Conservation (phyloP, 1,140 invertebrate genomes). For the Solen grandis region DNA sequence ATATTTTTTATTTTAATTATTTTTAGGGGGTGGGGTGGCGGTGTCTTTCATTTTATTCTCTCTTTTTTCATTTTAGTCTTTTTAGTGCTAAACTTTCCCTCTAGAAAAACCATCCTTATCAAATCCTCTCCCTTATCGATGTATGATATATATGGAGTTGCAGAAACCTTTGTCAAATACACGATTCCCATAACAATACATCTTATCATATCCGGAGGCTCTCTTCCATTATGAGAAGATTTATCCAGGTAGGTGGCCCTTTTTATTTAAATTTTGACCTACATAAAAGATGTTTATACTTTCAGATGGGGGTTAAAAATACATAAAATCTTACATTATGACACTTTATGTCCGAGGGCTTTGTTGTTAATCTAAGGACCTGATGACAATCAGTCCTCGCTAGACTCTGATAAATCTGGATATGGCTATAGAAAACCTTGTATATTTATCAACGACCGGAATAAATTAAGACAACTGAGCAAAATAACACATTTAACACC, state of each 20-base stretch:
- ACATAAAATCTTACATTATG: slow-evolving; percentile 47
- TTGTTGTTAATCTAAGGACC: slow-evolving; percentile 55
- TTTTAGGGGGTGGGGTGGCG: too few relatives aligned
- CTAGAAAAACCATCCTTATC: too few relatives aligned
- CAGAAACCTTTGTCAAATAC: too few relatives aligned
- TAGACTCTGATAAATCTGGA: too few relatives aligned
- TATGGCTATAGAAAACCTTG: too few relatives aligned
- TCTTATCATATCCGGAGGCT: background rate
- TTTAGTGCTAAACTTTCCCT: background rate
- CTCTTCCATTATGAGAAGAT: background rate
- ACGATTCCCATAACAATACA: background rate
- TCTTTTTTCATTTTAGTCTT: background rate
- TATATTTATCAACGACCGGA: too few relatives aligned
- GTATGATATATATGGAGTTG: too few relatives aligned
- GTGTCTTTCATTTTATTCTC: too few relatives aligned
- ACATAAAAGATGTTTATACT: slow-evolving; percentile 45
- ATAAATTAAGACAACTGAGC: slow-evolving; percentile 39
- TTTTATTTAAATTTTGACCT: slow-evolving; percentile 51
- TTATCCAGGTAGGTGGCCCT: slow-evolving; percentile 50
- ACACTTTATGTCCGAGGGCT: slow-evolving; percentile 33
- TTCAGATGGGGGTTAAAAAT: slow-evolving; percentile 52
- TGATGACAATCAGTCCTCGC: too few relatives aligned
- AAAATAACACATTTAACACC: slow-evolving; percentile 11
- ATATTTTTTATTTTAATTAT: too few relatives aligned
- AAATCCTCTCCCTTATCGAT: too few relatives aligned